Conservation (phyloP, 2,888 invertebrate genomes). For the Lasioglossum morio region DNA sequence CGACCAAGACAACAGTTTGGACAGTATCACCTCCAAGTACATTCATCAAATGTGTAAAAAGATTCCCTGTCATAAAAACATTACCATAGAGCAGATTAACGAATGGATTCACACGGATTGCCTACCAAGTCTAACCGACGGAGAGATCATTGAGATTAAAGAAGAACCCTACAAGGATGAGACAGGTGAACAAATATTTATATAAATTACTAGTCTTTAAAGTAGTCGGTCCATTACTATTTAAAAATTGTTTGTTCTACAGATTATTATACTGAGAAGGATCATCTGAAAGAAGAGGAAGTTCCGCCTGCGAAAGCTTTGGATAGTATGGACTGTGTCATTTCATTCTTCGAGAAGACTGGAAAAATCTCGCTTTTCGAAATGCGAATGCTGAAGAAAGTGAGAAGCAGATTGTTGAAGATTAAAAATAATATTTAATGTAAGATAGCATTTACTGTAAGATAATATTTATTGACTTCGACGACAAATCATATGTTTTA, state of each 20-base stretch:
- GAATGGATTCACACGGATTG: not conserved
- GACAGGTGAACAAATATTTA: not conserved
- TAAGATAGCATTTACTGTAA: not conserved
- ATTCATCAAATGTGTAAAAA: not conserved
- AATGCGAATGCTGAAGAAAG: not conserved
- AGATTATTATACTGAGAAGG: not conserved
- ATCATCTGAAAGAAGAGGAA: not conserved
- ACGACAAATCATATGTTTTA: not conserved
- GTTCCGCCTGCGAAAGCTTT: not conserved
- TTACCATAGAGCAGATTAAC: not conserved
- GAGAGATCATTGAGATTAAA: not conserved
- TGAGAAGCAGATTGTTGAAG: not conserved
- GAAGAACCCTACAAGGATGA: not conserved
- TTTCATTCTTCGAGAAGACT: not conserved
- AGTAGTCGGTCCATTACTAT: not conserved
- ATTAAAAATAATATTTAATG: slow-evolving; percentile 6
- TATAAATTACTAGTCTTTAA: not conserved
- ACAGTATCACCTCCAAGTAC: not conserved
- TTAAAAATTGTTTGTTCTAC: not conserved
- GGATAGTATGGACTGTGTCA: not conserved
- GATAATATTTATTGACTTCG: not conserved
- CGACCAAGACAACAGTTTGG: not conserved
- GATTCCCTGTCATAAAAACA: not conserved
- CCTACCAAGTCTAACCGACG: not conserved
- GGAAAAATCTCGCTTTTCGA: not conserved